Conservation (phyloP, 2,797 vertebrate genomes). For the Lutjanus argentimaculatus region DNA sequence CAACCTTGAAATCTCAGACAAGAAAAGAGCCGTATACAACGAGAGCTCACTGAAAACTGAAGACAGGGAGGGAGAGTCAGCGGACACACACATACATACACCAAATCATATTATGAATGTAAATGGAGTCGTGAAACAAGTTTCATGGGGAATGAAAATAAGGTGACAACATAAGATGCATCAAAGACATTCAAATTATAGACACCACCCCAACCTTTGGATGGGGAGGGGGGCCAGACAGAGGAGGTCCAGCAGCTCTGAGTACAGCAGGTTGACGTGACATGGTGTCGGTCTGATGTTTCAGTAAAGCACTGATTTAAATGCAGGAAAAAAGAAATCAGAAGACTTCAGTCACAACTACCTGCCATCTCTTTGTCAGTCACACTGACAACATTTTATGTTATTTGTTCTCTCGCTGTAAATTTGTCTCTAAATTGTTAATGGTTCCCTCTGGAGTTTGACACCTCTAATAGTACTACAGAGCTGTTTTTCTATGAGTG, state of each 20-base stretch:
- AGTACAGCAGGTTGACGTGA: background rate
- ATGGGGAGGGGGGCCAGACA: background rate
- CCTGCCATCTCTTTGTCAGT: too few relatives aligned
- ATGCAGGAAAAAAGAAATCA: background rate
- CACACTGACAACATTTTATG: too few relatives aligned
- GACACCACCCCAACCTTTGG: background rate
- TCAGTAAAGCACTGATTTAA: background rate
- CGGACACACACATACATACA: background rate
- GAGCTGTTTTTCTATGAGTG: too few relatives aligned
- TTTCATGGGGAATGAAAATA: background rate
- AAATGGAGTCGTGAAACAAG: background rate
- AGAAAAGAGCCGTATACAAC: too few relatives aligned
- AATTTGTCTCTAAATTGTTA: too few relatives aligned
- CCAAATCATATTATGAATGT: background rate
- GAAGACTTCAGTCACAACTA: background rate
- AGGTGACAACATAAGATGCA: background rate
- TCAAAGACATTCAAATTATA: background rate
- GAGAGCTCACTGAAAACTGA: background rate
- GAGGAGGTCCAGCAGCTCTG: background rate
- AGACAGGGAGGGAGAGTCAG: background rate
- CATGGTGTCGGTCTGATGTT: background rate
- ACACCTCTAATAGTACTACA: too few relatives aligned
- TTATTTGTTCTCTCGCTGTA: too few relatives aligned
- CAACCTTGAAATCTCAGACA: background rate
- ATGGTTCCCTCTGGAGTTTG: too few relatives aligned